These are phyloP conservation scores for Cryptotis parvus DNA, from an alignment of 2,113 vertebrate species.

Conservation along the genomic window DNA sequence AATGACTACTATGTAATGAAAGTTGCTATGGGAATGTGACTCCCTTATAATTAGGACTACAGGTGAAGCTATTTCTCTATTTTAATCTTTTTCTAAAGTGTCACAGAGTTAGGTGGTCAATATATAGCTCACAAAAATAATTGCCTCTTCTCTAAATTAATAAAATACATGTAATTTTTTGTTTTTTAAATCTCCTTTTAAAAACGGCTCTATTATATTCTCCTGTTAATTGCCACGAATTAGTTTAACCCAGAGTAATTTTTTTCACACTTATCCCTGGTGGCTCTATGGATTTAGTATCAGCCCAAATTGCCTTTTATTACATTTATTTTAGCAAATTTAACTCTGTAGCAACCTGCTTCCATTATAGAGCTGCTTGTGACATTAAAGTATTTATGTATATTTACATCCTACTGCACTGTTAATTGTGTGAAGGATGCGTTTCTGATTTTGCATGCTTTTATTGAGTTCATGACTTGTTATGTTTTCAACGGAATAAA, in stretches of 20 bases:
- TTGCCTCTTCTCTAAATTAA: constrained; percentile 44
- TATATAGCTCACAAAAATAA: constrained; percentile 27
- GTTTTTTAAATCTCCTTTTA: neutral
- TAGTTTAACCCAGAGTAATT: constrained; percentile 60
- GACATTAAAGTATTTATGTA: constrained; percentile 38
- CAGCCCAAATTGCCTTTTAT: constrained; percentile 51
- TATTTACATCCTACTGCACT: constrained; percentile 14
- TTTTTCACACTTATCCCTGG: neutral
- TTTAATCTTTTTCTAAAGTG: constrained; percentile 33
- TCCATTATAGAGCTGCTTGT: neutral
- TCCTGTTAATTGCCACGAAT: constrained; percentile 40
- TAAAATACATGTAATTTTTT: constrained; percentile 21
- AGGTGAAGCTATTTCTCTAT: constrained; percentile 40
- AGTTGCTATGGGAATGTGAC: constrained; percentile 17
- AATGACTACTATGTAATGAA: neutral
- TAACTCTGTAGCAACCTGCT: constrained; percentile 6
- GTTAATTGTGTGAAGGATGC: constrained; percentile 15
- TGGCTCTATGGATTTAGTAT: neutral
- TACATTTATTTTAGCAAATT: constrained; percentile 63
- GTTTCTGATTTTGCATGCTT: constrained; percentile 33
- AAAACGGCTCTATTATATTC: constrained; percentile 19
- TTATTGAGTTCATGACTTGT: neutral
- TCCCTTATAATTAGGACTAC: neutral
- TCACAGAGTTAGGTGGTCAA: constrained; percentile 12
- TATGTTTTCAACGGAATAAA: constrained; percentile 3